Base-by-base conservation (phyloP, 2,888 invertebrate genomes). In the Standfussiana lucernea region DNA sequence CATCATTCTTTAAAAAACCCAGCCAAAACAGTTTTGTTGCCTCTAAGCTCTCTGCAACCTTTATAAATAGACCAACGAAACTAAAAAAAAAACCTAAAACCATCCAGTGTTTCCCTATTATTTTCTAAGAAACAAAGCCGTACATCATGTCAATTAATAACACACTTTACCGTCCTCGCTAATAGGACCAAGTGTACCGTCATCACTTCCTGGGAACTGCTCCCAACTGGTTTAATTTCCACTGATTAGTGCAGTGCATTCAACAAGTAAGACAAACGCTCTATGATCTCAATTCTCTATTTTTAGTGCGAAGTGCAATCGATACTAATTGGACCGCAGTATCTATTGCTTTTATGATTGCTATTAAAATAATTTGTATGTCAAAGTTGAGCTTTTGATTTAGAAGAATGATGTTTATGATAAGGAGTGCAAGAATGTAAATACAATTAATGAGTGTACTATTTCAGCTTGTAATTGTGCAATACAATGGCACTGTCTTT, bases 171-270 rank as follows among this genome's bases (percentile, higher is more conserved):
- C 65, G 66, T 79, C 75, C 42, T 35, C 53, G 24, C 62, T 65
- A 75, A 79, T 75, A 69, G 47, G 65, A 70, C 32, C 72, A 66
- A 86, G 84, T 56, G 72, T 70, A 37, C 61, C 76, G 69, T 72
- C 80, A 83, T 66, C 59, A 69, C 56, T 91, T 91, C 90, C 89
- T 88, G 84, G 85, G 77, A 89, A 77, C 85, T 85, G 83, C 87
- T 81, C 74, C 77, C 85, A 89, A 88, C 81, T 83, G 71, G 79
- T 86, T 88, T 88, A 90, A 92, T 91, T 90, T 78, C 78, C 75
- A 85, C 80, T 86, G 82, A 88, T 89, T 87, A 89, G 84, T 82
- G 85, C 80, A 85, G 79, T 88, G 91, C 90, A 90, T 86, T 86
- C 82, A 84, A 72, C 82, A 89, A 88, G 88, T 87, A 89, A 85